Conservation (phyloP, 2,797 vertebrate genomes). For the Hemitrygon akajei region DNA sequence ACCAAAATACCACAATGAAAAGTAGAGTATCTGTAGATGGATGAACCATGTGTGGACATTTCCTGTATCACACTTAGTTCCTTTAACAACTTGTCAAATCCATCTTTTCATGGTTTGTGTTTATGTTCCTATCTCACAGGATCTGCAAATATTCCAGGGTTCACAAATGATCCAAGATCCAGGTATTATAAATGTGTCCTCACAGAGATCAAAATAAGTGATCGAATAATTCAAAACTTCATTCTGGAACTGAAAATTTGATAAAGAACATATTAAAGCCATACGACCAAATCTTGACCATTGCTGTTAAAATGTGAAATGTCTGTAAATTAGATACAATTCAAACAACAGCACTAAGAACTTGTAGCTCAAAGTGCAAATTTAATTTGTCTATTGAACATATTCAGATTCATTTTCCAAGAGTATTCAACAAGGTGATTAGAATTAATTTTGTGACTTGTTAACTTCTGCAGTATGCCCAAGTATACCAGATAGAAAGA, state of each 20-base stretch:
- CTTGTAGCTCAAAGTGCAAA: neutral
- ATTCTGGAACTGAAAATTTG: neutral
- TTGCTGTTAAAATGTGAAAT: neutral
- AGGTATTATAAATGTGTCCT: neutral
- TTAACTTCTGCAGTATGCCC: neutral
- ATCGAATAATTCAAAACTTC: neutral
- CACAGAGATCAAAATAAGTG: neutral
- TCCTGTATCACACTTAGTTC: no score
- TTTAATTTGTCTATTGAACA: neutral
- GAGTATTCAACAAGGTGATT: neutral
- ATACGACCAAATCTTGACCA: neutral
- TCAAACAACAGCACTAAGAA: neutral
- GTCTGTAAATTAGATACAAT: neutral
- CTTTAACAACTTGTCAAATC: no score
- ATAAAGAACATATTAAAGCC: neutral
- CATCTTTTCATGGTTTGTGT: no score
- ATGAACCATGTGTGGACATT: neutral
- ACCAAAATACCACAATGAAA: neutral
- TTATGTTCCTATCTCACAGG: no score
- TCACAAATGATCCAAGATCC: neutral
- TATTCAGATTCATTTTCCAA: neutral
- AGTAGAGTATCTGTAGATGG: neutral
- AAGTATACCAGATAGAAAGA: neutral
- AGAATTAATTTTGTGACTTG: neutral
- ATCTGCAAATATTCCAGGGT: no score